Percentiles rank a stretch among this genome's conserved stretches.
These are phyloP conservation scores for Ceratoteleas bidentatus DNA, from an alignment of 1,140 invertebrate species.

Conservation along the genomic window DNA sequence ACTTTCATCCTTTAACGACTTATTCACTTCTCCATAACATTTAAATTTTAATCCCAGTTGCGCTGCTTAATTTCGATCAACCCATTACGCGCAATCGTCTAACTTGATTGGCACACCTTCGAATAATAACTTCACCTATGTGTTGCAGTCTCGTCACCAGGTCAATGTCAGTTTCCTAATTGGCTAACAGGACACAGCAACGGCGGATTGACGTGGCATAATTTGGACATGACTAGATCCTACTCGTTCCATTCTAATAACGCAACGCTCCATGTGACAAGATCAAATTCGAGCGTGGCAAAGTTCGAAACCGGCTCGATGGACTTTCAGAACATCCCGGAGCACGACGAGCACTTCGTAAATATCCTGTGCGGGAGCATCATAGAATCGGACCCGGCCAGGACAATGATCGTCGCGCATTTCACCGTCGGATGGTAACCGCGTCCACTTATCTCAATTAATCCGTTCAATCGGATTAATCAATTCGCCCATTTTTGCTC, in stretches of 20 bases:
- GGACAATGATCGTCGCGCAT: constrained; percentile 86
- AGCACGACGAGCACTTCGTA: constrained; percentile 84
- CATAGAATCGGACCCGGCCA: constrained; percentile 82
- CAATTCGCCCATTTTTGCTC: neutral
- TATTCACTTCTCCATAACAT: neutral
- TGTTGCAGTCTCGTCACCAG: constrained; percentile 79
- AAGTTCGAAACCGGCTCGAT: constrained; percentile 72
- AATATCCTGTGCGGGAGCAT: constrained; percentile 87
- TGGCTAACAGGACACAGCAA: constrained; percentile 88
- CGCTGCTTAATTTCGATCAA: neutral
- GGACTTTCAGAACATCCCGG: constrained; percentile 79
- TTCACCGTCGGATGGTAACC: constrained; percentile 89
- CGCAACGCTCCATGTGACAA: constrained; percentile 85
- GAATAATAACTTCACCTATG: constrained; percentile 22
- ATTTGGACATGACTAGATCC: constrained; percentile 87
- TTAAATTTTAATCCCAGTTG: neutral
- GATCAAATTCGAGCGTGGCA: constrained; percentile 74
- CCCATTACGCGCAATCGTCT: no score
- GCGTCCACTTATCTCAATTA: constrained; percentile 8
- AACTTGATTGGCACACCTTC: neutral
- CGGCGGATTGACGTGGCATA: constrained; percentile 86
- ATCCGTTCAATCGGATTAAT: constrained; percentile 4
- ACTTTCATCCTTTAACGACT: no score
- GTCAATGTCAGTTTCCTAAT: constrained; percentile 86
- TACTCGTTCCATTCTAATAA: constrained; percentile 89